Evolutionary conservation across 2,113 vertebrate genomes (phyloP).

Genomic region (Lepus europaeus): DNA sequence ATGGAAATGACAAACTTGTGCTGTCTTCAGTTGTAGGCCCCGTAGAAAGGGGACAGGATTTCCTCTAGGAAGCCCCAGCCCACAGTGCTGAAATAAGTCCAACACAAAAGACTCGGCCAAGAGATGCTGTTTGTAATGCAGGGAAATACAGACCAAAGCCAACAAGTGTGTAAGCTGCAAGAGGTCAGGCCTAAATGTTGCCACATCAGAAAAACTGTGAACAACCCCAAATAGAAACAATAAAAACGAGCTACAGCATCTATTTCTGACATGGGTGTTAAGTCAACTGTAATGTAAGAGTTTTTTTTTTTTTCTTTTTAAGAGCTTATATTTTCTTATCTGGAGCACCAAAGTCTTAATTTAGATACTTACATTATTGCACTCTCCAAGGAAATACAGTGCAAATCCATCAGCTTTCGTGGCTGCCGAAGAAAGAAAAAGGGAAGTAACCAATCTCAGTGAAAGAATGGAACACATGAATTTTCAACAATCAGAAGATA

Average conservation of each 20-base stretch:
- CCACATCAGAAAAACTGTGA: not conserved
- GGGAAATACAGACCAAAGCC: not conserved
- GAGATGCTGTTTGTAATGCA: rapidly evolving
- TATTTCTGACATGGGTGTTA: rapidly evolving
- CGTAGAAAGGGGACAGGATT: rapidly evolving
- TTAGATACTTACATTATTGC: conserved; percentile 97
- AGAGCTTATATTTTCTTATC: not conserved
- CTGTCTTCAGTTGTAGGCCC: not conserved
- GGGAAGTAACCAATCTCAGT: conserved; percentile 79
- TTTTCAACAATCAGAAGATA: not conserved
- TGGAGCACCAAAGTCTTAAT: conserved; percentile 70
- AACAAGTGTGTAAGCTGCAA: rapidly evolving
- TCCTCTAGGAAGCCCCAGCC: rapidly evolving
- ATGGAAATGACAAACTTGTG: rapidly evolving
- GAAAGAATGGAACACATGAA: conserved; percentile 22
- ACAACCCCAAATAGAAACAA: not conserved
- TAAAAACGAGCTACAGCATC: not conserved
- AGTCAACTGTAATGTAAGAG: not conserved
- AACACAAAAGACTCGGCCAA: not conserved
- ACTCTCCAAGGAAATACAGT: conserved; percentile 99
- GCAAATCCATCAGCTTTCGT: conserved; percentile 99
- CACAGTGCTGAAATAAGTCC: not conserved
- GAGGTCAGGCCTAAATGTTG: no score
- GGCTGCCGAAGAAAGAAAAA: conserved; percentile 91
- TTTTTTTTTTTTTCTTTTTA: not conserved